phyloP scores from a whole-genome alignment of 2,797 vertebrate genomes.

The Rhinatrema bivittatum region DNA sequence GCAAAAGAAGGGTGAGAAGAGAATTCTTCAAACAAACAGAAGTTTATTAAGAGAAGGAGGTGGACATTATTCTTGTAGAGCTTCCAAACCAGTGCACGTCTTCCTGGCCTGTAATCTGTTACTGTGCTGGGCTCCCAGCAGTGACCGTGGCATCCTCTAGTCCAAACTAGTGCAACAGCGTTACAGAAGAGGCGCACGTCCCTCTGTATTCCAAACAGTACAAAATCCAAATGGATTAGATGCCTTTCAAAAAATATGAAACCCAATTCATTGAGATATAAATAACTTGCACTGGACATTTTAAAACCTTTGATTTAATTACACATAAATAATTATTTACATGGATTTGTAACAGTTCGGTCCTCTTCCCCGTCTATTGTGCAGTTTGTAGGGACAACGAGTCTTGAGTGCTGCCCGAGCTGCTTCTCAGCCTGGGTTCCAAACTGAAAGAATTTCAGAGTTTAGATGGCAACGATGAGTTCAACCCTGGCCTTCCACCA shows the following conservation, averaged over 20 bases:
- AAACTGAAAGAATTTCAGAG: too few relatives aligned
- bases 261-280: constrained; percentile 43
- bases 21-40: constrained; percentile 38
- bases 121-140: neutral
- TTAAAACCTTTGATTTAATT: constrained; percentile 63
- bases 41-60: constrained; percentile 51
- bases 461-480: too few relatives aligned
- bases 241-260: too few relatives aligned
- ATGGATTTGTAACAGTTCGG: constrained; percentile 43
- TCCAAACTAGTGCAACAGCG: constrained; percentile 35
- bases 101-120: too few relatives aligned
- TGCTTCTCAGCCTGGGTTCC: neutral
- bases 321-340: constrained; percentile 71
- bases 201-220: constrained; percentile 25
- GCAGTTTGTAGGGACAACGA: constrained; percentile 4
- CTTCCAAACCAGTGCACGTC: too few relatives aligned
- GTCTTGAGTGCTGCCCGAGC: constrained; percentile 12
- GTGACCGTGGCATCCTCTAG: constrained; percentile 9
- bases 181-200: too few relatives aligned
- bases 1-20: too few relatives aligned
- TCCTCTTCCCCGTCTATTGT: constrained; percentile 14
- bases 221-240: constrained; percentile 20
- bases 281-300: constrained; percentile 55
- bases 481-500: too few relatives aligned
- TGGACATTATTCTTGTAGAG: too few relatives aligned